These are phyloP conservation scores for Eupithecia centaureata DNA, from an alignment of 2,888 invertebrate genomes.

Conservation along the genomic window DNA sequence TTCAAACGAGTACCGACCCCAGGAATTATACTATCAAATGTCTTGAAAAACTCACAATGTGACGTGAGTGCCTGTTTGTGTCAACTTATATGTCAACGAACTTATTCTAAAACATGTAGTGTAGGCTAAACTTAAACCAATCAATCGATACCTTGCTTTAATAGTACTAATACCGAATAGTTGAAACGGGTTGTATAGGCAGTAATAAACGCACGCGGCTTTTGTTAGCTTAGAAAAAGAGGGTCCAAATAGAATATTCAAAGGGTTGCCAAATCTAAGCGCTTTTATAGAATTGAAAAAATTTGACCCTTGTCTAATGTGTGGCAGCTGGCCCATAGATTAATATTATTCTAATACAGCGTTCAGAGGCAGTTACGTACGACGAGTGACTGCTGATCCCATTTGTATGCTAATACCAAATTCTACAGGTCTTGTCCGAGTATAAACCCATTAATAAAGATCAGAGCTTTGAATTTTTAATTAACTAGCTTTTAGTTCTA, in stretches of 20 bases:
- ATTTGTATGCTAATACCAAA: conserved; percentile 69
- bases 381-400: conserved; percentile 52
- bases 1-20: conserved; percentile 37
- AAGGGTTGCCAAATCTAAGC: conserved; percentile 79
- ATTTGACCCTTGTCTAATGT: conserved; percentile 60
- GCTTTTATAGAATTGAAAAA: conserved; percentile 64
- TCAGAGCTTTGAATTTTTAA: conserved; percentile 34
- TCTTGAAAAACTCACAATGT: conserved; percentile 54
- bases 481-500: neutral
- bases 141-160: conserved; percentile 32
- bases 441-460: conserved; percentile 39
- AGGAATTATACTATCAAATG: conserved; percentile 62
- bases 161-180: conserved; percentile 19
- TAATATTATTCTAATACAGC: conserved; percentile 74
- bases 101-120: conserved; percentile 46
- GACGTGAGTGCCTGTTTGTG: conserved; percentile 52
- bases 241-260: conserved; percentile 71
- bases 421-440: conserved; percentile 41
- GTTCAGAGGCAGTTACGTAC: conserved; percentile 51
- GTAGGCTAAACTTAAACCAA: conserved; percentile 37
- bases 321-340: conserved; percentile 71
- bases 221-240: conserved; percentile 57
- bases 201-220: conserved; percentile 46
- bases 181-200: conserved; percentile 43
- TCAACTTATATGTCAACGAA: conserved; percentile 63